Evolutionary conservation across 2,113 vertebrate genomes (phyloP), one percentile per base, ranked within the genome.

Genomic region (Stictonetta naevosa): DNA sequence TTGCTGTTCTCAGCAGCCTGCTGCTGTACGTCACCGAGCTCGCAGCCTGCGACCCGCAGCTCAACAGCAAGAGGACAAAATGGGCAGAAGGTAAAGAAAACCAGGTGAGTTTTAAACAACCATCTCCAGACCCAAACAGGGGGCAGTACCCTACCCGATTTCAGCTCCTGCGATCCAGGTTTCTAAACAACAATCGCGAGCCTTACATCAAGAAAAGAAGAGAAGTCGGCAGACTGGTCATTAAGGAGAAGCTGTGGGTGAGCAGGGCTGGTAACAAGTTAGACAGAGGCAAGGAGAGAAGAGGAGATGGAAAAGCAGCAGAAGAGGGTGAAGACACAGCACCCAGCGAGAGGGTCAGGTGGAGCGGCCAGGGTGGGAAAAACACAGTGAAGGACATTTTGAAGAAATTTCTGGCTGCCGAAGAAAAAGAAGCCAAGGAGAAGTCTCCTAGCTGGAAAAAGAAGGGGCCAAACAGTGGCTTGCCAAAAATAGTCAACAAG

Each of bases 151-250:
- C 98, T 4, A 99, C 98, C 4, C 97, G 98, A 83, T 99, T 99
- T 96, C 98, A 99, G 96, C 98, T 99, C 60, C 96, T 99, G 63
- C 98, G 98, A 63, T 98, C 99, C 80, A 99, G 98, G 96, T 99
- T 99, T 96, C 97, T 98, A 91, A 98, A 98, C 73, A 85, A 77
- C 20, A 98, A 98, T n/a, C 98, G 98, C 0, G 98, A 98, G 93
- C 97, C 98, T 0, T 96, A 92, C 23, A 95, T 97, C 68, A 98
- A 97, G 81, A 98, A 97, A 86, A 98, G 98, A 60, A 98, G 98
- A 90, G 98, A 99, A 69, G 99, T 99, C 1, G 99, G 99, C 59
- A 96, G 96, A 79, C 96, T 99, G 79, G 96, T 97, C 58, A 94
- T 96, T 88, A 98, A 95, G 87, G 98, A 98, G 83, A 98, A 91